Conservation (phyloP, 2,888 invertebrate species). For the Caenorhabditis sinica region DNA sequence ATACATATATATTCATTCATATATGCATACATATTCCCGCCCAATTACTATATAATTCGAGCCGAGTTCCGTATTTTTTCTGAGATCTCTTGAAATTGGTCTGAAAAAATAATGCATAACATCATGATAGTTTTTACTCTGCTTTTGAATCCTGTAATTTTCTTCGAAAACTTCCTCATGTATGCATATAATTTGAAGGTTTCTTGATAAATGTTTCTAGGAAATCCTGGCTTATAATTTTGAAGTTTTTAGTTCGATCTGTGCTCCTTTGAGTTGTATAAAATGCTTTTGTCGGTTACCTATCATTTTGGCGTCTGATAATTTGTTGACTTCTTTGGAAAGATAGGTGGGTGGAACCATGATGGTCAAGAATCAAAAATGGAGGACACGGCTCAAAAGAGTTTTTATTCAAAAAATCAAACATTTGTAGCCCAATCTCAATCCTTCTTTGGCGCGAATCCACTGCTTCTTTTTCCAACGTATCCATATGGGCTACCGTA, state of each 20-base stretch:
- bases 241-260: background rate
- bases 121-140: background rate
- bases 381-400: background rate
- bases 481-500: conserved; percentile 33
- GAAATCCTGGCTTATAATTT: background rate
- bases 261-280: background rate
- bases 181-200: background rate
- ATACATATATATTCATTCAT: background rate
- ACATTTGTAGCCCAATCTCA: background rate
- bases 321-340: background rate
- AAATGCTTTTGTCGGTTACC: background rate
- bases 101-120: background rate
- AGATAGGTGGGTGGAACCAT: background rate
- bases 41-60: conserved; percentile 8
- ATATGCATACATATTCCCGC: background rate
- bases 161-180: background rate
- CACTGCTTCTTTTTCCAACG: conserved; percentile 30
- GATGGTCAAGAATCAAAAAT: background rate
- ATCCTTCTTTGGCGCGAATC: conserved; percentile 3
- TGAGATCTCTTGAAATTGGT: background rate
- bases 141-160: background rate
- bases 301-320: background rate
- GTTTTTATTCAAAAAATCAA: background rate
- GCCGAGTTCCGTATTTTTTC: conserved; percentile 9
- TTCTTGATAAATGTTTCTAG: background rate